Conservation (phyloP, 2,888 invertebrate species). For the Melanotus villosus region DNA sequence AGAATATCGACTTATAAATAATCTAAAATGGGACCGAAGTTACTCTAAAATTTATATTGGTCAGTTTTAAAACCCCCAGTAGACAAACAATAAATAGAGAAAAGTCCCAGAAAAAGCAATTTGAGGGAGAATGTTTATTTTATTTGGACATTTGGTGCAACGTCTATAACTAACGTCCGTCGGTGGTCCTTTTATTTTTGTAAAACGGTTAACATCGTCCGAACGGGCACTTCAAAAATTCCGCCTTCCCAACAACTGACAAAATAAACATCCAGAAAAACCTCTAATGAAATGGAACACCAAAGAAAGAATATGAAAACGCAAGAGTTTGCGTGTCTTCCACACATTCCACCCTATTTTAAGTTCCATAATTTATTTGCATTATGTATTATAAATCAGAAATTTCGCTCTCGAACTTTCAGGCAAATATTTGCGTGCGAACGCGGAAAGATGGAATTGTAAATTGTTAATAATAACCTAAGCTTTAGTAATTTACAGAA, state of each 20-base stretch:
- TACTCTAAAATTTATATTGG: too few species aligned
- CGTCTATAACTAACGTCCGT: neutral
- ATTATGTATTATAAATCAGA: constrained; percentile 37
- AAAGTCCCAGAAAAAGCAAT: neutral
- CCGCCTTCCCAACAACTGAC: neutral
- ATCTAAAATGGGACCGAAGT: too few species aligned
- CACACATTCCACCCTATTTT: constrained; percentile 25
- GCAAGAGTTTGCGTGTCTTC: constrained; percentile 28
- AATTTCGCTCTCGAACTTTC: constrained; percentile 31
- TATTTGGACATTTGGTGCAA: neutral
- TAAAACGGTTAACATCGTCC: too few species aligned
- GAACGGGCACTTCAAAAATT: constrained; percentile 11
- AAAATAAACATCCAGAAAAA: constrained; percentile 8
- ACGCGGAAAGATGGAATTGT: constrained; percentile 33
- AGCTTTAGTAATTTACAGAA: constrained; percentile 29
- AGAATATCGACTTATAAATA: too few species aligned
- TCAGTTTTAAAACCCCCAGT: too few species aligned
- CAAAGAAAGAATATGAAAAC: constrained; percentile 9
- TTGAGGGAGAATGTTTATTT: constrained; percentile 15
- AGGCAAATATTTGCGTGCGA: constrained; percentile 33
- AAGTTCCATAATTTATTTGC: constrained; percentile 38
- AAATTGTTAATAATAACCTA: constrained; percentile 34
- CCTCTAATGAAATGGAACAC: constrained; percentile 4
- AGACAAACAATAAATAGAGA: too few species aligned
- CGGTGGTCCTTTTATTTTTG: neutral